These are phyloP conservation scores for Delphinus delphis DNA, from an alignment of 2,113 vertebrate species.

Conservation along the genomic window DNA sequence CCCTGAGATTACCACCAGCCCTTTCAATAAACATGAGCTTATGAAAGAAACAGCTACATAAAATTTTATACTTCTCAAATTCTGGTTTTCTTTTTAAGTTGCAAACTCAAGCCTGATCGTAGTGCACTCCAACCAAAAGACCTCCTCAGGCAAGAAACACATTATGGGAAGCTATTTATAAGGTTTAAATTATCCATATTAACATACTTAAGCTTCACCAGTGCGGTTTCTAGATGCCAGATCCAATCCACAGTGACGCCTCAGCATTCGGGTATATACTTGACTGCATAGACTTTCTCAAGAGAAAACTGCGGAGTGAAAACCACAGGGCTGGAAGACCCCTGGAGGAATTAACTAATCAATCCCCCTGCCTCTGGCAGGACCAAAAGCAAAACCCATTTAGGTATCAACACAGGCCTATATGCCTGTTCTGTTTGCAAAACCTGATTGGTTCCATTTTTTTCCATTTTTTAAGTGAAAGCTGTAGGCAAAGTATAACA, in stretches of 20 bases:
- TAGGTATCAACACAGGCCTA: neutral
- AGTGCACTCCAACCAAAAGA: conserved; percentile 58
- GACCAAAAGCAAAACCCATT: conserved; percentile 69
- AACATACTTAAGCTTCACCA: conserved; percentile 65
- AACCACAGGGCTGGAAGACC: neutral
- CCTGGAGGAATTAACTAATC: conserved; percentile 63
- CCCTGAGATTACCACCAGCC: conserved; percentile 29
- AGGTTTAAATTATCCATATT: conserved; percentile 72
- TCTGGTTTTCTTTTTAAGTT: conserved; percentile 66
- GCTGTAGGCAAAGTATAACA: conserved; percentile 54
- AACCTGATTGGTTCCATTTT: conserved; percentile 60
- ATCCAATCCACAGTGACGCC: conserved; percentile 49
- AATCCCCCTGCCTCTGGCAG: conserved; percentile 58
- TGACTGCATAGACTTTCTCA: neutral
- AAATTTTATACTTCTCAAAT: conserved; percentile 44
- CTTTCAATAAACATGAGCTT: conserved; percentile 54
- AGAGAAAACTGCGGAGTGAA: neutral
- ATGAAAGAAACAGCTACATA: conserved; percentile 42
- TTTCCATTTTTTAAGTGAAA: conserved; percentile 60
- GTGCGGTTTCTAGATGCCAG: conserved; percentile 53
- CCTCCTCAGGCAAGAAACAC: conserved; percentile 66
- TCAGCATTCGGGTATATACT: neutral
- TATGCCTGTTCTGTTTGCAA: conserved; percentile 57
- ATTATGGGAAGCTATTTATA: conserved; percentile 71
- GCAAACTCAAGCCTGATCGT: conserved; percentile 49